These are phyloP conservation scores for Anseranas semipalmata DNA, from an alignment of 2,113 vertebrate genomes.

Conservation along the genomic window DNA sequence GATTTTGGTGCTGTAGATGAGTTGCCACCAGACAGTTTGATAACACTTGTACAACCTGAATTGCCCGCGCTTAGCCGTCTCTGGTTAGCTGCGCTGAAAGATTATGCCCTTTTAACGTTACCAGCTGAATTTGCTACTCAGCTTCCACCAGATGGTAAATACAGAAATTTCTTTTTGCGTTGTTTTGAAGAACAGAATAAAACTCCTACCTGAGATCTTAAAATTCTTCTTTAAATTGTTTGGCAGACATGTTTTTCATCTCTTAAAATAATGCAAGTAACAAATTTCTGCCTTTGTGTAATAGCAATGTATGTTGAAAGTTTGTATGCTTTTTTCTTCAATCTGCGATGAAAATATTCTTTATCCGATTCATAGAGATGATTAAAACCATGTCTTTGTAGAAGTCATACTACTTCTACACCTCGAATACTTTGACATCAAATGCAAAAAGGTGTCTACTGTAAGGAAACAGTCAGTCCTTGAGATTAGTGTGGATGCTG, in stretches of 20 bases:
- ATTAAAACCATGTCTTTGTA: not conserved
- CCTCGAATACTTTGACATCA: not conserved
- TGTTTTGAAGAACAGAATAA: not conserved
- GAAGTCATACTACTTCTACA: not conserved
- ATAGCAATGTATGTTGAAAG: not conserved
- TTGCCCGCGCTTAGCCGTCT: constrained; percentile 91
- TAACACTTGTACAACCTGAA: constrained; percentile 94
- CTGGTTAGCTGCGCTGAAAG: constrained; percentile 93
- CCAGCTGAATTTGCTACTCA: constrained; percentile 97
- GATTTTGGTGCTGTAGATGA: constrained; percentile 83
- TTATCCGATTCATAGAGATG: not conserved
- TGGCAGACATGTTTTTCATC: not conserved
- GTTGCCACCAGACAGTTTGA: constrained; percentile 94
- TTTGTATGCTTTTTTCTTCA: not conserved
- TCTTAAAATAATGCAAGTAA: not conserved
- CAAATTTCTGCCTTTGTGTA: not conserved
- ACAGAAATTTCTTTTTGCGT: not conserved
- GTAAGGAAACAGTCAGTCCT: not conserved
- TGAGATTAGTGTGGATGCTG: not conserved
- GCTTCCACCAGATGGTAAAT: constrained; percentile 94
- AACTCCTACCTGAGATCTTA: not conserved
- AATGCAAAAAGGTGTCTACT: not conserved
- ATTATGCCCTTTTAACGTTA: constrained; percentile 94
- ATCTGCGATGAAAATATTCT: not conserved
- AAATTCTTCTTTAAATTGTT: not conserved